A percentile compares a stretch with the other conserved stretches of the same genome.
Evolutionary conservation across 53 echinoderm and acorn worm genomes (phyloP).

Genomic region (Antedon mediterranea): DNA sequence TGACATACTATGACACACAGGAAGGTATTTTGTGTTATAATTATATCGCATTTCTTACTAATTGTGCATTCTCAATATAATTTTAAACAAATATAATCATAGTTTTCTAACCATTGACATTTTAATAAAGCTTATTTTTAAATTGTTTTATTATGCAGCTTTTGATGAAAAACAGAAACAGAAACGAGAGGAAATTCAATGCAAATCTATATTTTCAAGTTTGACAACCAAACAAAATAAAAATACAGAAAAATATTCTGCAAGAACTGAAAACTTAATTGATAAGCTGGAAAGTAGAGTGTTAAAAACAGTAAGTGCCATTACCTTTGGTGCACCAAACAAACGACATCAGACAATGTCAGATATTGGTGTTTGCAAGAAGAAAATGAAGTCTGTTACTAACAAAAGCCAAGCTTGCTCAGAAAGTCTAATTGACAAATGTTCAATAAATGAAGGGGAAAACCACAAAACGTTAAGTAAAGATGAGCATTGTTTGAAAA

Average conservation of each 20-base stretch:
- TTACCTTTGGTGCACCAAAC: not conserved
- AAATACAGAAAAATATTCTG: not conserved
- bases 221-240: not conserved
- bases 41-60: too few species aligned
- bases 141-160: constrained; percentile 10
- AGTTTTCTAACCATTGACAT: too few species aligned
- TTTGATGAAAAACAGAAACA: constrained; percentile 66
- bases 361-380: not conserved
- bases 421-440: not conserved
- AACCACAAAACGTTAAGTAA: not conserved
- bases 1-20: too few species aligned
- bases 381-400: not conserved
- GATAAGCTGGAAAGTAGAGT: not conserved
- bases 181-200: constrained; percentile 49
- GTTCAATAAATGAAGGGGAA: not conserved
- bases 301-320: not conserved
- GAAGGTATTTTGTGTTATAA: too few species aligned
- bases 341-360: not conserved
- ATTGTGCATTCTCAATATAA: too few species aligned
- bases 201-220: constrained; percentile 38
- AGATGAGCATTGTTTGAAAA: not conserved
- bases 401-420: not conserved
- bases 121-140: too few species aligned
- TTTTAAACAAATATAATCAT: too few species aligned
- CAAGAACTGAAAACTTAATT: not conserved